Evolutionary conservation across 1,140 invertebrate genomes (phyloP).

Genomic region (Atta texana): DNA sequence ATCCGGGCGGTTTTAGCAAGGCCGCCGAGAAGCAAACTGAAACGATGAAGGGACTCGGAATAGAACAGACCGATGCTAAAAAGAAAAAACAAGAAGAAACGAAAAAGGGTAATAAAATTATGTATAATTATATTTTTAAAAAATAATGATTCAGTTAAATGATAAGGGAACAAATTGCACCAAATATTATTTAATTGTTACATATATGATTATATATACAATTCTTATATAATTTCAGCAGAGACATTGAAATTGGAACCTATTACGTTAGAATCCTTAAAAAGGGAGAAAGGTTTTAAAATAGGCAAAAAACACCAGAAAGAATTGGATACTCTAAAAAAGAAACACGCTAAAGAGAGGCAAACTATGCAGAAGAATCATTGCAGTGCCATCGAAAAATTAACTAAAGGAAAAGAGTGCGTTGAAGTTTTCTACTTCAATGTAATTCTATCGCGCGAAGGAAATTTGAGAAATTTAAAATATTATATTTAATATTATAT

Average conservation of each 20-base stretch:
- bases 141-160: background rate
- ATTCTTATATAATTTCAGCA: slow-evolving; percentile 55
- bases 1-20: slow-evolving; percentile 96
- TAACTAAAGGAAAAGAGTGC: slow-evolving; percentile 96
- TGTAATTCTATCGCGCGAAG: background rate
- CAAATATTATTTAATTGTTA: background rate
- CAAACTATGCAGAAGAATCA: slow-evolving; percentile 97
- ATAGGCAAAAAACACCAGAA: slow-evolving; percentile 97
- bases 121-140: slow-evolving; percentile 6
- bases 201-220: background rate
- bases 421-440: slow-evolving; percentile 66
- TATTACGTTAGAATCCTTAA: slow-evolving; percentile 95
- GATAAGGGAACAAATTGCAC: background rate
- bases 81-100: slow-evolving; percentile 84
- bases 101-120: slow-evolving; percentile 74
- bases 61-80: slow-evolving; percentile 83
- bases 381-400: slow-evolving; percentile 96
- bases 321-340: slow-evolving; percentile 96
- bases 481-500: background rate
- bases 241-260: slow-evolving; percentile 92
- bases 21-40: slow-evolving; percentile 92
- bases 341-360: slow-evolving; percentile 97
- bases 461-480: background rate
- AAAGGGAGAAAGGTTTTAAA: slow-evolving; percentile 97
- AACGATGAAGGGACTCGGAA: slow-evolving; percentile 89